phyloP scores from a whole-genome alignment of 1,140 invertebrate species.

The Probaryconus sp. region DNA sequence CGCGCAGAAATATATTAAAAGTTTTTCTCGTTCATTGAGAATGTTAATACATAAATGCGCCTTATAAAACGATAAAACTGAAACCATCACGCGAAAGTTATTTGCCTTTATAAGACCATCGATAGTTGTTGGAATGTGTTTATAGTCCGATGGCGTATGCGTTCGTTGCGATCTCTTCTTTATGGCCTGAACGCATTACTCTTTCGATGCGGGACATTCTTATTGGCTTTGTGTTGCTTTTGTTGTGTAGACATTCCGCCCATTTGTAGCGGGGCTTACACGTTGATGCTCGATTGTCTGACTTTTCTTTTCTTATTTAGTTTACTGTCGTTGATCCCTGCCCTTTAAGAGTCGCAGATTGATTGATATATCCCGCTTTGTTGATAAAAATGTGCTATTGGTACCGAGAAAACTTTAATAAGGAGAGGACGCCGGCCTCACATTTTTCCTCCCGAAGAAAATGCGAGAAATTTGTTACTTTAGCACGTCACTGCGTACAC shows the following conservation, averaged over 20 bases:
- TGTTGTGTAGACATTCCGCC: conserved; percentile 30
- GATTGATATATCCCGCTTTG: conserved; percentile 24
- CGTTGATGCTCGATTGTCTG: conserved; percentile 18
- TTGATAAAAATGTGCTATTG: conserved; percentile 21
- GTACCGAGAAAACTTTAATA: conserved; percentile 1
- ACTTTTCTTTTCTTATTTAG: conserved; percentile 15
- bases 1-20: no score
- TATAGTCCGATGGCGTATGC: conserved; percentile 34
- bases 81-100: conserved; percentile 28
- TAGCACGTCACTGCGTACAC: no score
- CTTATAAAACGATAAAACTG: conserved; percentile 27
- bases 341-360: conserved; percentile 8
- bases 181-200: conserved; percentile 35
- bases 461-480: conserved; percentile 8
- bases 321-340: conserved; percentile 3
- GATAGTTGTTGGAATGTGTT: conserved; percentile 37
- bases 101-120: conserved; percentile 20
- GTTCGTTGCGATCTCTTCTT: conserved; percentile 28
- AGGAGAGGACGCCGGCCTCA: neutral
- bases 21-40: neutral
- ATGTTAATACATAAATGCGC: conserved; percentile 3
- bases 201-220: conserved; percentile 37
- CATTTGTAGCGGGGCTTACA: conserved; percentile 31
- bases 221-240: conserved; percentile 34
- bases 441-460: conserved; percentile 2